These are phyloP conservation scores for Phyllostomus discolor DNA, from an alignment of 2,113 vertebrate species.

Conservation along the genomic window DNA sequence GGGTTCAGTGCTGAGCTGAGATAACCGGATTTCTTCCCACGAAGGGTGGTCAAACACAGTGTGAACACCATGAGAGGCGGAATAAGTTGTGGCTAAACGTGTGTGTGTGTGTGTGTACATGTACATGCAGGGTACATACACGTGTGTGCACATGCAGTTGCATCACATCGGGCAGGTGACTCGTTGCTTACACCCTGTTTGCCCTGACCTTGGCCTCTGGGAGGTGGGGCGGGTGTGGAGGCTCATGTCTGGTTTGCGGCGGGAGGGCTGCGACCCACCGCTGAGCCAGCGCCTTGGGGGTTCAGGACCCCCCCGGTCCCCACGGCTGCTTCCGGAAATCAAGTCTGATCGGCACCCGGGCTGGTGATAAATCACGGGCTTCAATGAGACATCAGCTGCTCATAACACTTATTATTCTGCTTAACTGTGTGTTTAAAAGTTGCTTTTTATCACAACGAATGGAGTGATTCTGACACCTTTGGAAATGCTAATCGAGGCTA, in stretches of 20 bases:
- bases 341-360: neutral
- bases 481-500: neutral
- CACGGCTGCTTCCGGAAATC: neutral
- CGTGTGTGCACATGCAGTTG: neutral
- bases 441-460: slow-evolving; percentile 26
- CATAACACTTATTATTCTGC: neutral
- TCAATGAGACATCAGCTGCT: neutral
- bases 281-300: neutral
- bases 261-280: neutral
- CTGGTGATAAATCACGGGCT: neutral
- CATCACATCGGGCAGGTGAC: neutral
- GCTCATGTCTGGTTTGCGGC: rapidly evolving
- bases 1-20: neutral
- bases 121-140: neutral
- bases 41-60: neutral
- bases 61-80: neutral
- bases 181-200: neutral
- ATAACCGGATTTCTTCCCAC: neutral
- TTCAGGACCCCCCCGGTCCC: neutral
- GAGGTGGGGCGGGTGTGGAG: neutral
- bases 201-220: neutral
- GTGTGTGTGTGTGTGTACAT: neutral
- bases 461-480: slow-evolving; percentile 38
- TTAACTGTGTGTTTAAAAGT: neutral
- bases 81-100: neutral